Evolutionary conservation across 2,113 vertebrate species (phyloP), one percentile per base, ranked within the genome.

Genomic region (Lycaon pictus): DNA sequence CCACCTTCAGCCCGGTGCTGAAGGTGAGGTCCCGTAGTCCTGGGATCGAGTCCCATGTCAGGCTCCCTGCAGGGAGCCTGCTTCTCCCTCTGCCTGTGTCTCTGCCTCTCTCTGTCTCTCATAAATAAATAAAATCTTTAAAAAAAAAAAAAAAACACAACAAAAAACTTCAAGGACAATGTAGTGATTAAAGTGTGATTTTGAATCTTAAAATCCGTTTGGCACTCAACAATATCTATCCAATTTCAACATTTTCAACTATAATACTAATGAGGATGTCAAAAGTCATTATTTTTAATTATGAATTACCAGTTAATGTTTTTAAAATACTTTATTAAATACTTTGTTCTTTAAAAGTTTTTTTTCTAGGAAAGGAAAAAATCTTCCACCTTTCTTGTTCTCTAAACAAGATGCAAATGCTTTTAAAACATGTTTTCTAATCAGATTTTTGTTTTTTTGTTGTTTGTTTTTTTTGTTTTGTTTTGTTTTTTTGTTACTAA

Each of bases 371-470:
- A 43, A 22, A 60, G 90, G 62, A 37, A 17, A 97, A 69, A 80
- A 53, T 11, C 74, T 16, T 97, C 81, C 76, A 91, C 55, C 17
- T 97, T 53, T 95, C 17, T 27, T 96, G 35, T 97, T 72, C 60
- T 76, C 72, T 92, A 17, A 96, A 96, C 20, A 51, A 89, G 72
- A 60, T 93, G 51, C 86, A 98, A 98, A 97, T 97, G 60, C 37
- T 96, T 98, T 93, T 56, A 98, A 98, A 92, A 86, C 32, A 96
- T 12, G 29, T 97, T 98, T 97, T 92, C 88, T 98, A 98, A 98
- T 98, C 84, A 98, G 65, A 96, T 81, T 98, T 98, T 37, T 37
- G 3, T 37, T 37, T 37, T 37, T 37, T 37, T 37, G n/a, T 35
- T 37, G 37, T 37, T 37, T 37, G 2, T 35, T 37, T 37, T 3